Conservation (phyloP, 1,140 invertebrate genomes). For the Bombus impatiens region DNA sequence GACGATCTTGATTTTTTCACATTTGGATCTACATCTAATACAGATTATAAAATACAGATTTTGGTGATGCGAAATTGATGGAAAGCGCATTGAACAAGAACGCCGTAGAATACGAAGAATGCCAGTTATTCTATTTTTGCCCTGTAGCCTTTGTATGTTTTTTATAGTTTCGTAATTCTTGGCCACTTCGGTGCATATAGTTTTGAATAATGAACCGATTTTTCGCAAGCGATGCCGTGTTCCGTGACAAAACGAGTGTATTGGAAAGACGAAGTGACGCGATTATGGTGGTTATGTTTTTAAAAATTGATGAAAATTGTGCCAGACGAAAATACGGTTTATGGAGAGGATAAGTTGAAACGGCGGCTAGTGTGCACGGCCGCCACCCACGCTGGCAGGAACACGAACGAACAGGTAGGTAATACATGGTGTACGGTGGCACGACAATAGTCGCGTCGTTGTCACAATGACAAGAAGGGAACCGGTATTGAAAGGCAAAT, state of each 20-base stretch:
- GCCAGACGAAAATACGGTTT: slow-evolving; percentile 10
- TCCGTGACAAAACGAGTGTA: no score
- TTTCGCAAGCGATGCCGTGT: no score
- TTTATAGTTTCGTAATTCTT: no score
- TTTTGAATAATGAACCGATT: not conserved
- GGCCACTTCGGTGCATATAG: no score
- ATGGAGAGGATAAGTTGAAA: slow-evolving; percentile 10
- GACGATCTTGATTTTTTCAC: no score
- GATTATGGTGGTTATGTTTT: not conserved
- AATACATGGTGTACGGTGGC: slow-evolving; percentile 61
- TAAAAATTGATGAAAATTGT: not conserved
- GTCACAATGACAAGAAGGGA: slow-evolving; percentile 61
- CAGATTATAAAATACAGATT: no score
- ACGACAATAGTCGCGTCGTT: slow-evolving; percentile 62
- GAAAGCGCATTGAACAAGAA: no score
- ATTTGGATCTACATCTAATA: no score
- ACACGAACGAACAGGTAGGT: slow-evolving; percentile 56
- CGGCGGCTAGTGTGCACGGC: slow-evolving; percentile 30
- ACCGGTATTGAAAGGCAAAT: slow-evolving; percentile 68
- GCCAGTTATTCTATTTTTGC: rapidly evolving
- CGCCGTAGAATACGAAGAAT: no score
- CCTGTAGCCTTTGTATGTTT: no score
- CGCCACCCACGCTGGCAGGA: slow-evolving; percentile 63
- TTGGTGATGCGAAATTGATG: no score
- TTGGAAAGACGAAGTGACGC: no score